phyloP scores from a whole-genome alignment of 2,113 vertebrate genomes.

The Chloropsis cyanopogon region DNA sequence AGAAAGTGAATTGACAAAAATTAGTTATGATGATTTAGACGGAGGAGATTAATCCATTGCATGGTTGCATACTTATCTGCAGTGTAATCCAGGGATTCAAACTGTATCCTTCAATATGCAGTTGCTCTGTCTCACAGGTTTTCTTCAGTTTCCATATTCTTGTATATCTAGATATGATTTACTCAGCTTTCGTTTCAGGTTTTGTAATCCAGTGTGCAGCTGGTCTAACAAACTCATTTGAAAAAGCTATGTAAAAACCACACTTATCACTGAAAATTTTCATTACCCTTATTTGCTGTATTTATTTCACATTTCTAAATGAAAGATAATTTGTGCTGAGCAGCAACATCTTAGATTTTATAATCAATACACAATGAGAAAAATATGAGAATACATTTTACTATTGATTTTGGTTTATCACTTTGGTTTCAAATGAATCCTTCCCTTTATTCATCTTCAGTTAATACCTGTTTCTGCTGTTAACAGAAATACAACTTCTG shows the following conservation, averaged over 20 bases:
- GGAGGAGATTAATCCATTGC: not conserved
- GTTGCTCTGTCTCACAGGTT: not conserved
- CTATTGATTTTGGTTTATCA: not conserved
- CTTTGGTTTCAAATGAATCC: not conserved
- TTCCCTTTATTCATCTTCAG: not conserved
- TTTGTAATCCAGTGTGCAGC: not conserved
- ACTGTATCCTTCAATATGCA: not conserved
- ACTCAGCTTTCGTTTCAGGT: not conserved
- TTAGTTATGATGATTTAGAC: not conserved
- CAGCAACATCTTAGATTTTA: not conserved
- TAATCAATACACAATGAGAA: not conserved
- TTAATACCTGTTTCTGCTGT: not conserved
- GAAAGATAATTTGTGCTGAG: not conserved
- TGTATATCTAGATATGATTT: not conserved
- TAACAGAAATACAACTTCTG: slow-evolving; percentile 1
- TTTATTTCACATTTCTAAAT: not conserved
- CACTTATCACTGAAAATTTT: not conserved
- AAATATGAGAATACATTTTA: not conserved
- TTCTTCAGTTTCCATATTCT: not conserved
- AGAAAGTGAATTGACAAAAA: not conserved
- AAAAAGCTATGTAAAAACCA: not conserved
- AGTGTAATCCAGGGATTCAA: not conserved
- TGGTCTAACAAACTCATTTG: not conserved
- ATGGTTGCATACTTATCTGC: not conserved
- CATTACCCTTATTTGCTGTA: not conserved